Base-by-base conservation (phyloP, 2,113 vertebrate genomes). In the Pungitius pungitius region DNA sequence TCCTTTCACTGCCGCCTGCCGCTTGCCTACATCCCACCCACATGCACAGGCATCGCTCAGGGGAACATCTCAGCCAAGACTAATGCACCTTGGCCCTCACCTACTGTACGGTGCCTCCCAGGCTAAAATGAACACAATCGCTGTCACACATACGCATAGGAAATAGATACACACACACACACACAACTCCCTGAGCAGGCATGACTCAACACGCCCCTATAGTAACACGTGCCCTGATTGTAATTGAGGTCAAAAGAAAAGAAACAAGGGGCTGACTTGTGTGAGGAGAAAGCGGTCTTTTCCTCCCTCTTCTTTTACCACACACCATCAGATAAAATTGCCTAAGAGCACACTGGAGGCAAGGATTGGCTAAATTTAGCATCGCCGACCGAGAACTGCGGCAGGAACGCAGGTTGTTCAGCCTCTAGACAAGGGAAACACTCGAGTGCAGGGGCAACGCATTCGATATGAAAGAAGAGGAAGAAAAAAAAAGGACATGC, bases 221-320 rank as follows among this genome's bases (percentile, higher is more conserved):
- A 74, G 84, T 82, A 85, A 85, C 86, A 89, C 77, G 45, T 74
- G 86, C 72, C 86, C 87, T 51, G 69, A 52, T 65, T 52, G 89
- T 88, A 93, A 92, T 92, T 90, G 91, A 90, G 91, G 92, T 93
- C 87, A 88, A 87, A n/a, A 85, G 78, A 72, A 87, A 82, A 91
- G 76, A 88, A 92, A 90, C 85, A 89, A 91, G 82, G 81, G 85
- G 39, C 85, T 71, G 75, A 82, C 76, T 80, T 71, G 64, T 72
- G 83, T 39, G 77, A 45, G 70, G 68, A 73, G 71, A 68, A 64
- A 80, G 76, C 72, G 71, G 78, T 74, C 57, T 77, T 80, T 81
- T 60, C 67, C 64, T 77, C 64, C 45, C 75, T 85, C 65, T 72
- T 80, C 77, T 77, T 81, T 72, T 37, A 67, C 79, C 65, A 27